These are phyloP conservation scores for Rhamnusium bicolor DNA, from an alignment of 2,888 invertebrate genomes.

Conservation along the genomic window DNA sequence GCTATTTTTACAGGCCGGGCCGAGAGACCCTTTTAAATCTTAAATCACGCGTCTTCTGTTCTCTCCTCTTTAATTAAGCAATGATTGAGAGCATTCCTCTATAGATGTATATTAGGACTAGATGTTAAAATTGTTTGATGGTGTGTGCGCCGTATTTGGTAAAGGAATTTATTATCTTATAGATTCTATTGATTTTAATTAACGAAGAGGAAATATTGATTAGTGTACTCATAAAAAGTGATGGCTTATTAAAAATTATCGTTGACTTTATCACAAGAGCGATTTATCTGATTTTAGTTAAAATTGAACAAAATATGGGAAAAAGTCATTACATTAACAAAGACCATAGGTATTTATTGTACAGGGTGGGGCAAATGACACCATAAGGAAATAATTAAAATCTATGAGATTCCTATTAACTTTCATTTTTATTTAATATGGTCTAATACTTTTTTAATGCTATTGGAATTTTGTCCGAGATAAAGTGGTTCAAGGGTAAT, in stretches of 20 bases:
- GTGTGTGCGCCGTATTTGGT: constrained; percentile 15
- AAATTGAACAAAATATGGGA: neutral
- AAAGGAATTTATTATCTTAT: constrained; percentile 24
- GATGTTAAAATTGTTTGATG: constrained; percentile 6
- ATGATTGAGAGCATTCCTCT: constrained; percentile 28
- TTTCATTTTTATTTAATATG: neutral
- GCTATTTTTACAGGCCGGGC: constrained; percentile 31
- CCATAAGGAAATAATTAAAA: neutral
- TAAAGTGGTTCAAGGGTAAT: no score
- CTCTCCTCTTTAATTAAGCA: constrained; percentile 34
- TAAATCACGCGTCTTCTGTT: constrained; percentile 30
- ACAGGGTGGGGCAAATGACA: neutral
- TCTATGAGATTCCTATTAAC: neutral
- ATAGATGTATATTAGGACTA: constrained; percentile 7
- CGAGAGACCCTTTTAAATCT: constrained; percentile 20
- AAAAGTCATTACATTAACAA: neutral
- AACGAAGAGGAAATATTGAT: constrained; percentile 31
- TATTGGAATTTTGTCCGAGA: no score
- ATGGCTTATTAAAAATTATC: constrained; percentile 33
- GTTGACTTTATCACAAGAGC: constrained; percentile 2
- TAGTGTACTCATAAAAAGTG: constrained; percentile 30
- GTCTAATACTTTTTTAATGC: neutral
- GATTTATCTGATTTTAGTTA: constrained; percentile 13
- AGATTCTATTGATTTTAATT: constrained; percentile 22
- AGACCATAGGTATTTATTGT: neutral